Base-by-base conservation (phyloP, 2,888 invertebrate genomes). In the Ctena decussata region DNA sequence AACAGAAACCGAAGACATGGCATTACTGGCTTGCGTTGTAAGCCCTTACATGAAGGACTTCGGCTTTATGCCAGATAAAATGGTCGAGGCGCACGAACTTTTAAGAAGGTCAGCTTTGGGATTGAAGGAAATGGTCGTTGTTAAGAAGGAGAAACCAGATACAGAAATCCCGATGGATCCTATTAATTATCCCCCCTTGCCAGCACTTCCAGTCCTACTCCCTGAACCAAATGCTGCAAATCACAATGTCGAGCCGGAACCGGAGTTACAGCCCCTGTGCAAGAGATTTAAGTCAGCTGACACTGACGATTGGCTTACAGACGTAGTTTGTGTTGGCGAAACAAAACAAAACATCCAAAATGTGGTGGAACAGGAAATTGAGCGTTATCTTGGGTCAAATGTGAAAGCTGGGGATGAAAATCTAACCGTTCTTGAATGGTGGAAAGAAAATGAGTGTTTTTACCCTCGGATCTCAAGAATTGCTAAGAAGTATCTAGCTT, bases 41-140 rank as follows among this genome's bases (percentile, higher is more conserved):
- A 80, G 65, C 41, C 74, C 74, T 5, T 74, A 46, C 30, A 74
- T 74, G 0, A 73, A 80, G 37, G 74, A 49, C 18, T 70, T 77
- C 70, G 70, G 46, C 8, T 46, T 44, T 18, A 12, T 57, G 18
- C 77, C 46, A 15, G 35, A n/a, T n/a, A n/a, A n/a, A n/a, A n/a
- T n/a, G n/a, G n/a, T n/a, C n/a, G n/a, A n/a, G n/a, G n/a, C n/a
- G n/a, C n/a, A n/a, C n/a, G n/a, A n/a, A n/a, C n/a, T 53, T 8
- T n/a, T 53, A 5, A 11, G 53, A 53, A 53, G 21, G 21, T 8
- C 8, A 53, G 53, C 21, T 15, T 53, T 53, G 8, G 53, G 53
- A 5, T 53, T 53, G 53, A 53, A n/a, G 8, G 53, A 53, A 3
- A 15, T n/a, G 8, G 53, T 53, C 21, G 53, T 53, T n/a, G 21